Conservation (phyloP, 2,797 vertebrate species). For the Allobates femoralis region DNA sequence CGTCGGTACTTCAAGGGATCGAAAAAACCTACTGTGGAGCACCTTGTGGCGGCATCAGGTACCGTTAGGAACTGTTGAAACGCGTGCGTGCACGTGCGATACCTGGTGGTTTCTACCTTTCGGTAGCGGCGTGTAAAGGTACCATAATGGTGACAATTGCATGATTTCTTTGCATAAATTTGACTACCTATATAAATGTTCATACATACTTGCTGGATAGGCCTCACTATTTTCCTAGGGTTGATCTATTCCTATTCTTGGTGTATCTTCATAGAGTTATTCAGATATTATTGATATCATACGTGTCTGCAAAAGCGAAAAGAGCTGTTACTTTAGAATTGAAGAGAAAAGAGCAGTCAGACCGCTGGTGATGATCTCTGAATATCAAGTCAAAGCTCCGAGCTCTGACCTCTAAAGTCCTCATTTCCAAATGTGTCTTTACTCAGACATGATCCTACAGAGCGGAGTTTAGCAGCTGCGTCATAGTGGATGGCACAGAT, state of each 20-base stretch:
- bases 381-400: constrained; percentile 3
- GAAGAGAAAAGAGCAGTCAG: not conserved
- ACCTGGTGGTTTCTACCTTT: too few relatives aligned
- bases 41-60: too few relatives aligned
- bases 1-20: too few relatives aligned
- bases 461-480: not conserved
- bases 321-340: not conserved
- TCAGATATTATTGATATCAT: not conserved
- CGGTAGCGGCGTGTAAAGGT: too few relatives aligned
- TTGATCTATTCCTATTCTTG: not conserved
- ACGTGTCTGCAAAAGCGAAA: not conserved
- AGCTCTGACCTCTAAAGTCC: not conserved
- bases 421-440: not conserved
- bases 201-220: not conserved
- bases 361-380: not conserved
- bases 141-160: too few relatives aligned
- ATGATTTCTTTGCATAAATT: not conserved
- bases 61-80: too few relatives aligned
- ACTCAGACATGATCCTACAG: not conserved
- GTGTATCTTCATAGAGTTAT: not conserved
- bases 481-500: constrained; percentile 34
- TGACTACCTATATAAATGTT: not conserved
- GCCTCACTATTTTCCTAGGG: not conserved
- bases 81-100: too few relatives aligned
- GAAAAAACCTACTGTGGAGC: too few relatives aligned